phyloP scores from a whole-genome alignment of 2,797 vertebrate species.

The Falco cherrug region DNA sequence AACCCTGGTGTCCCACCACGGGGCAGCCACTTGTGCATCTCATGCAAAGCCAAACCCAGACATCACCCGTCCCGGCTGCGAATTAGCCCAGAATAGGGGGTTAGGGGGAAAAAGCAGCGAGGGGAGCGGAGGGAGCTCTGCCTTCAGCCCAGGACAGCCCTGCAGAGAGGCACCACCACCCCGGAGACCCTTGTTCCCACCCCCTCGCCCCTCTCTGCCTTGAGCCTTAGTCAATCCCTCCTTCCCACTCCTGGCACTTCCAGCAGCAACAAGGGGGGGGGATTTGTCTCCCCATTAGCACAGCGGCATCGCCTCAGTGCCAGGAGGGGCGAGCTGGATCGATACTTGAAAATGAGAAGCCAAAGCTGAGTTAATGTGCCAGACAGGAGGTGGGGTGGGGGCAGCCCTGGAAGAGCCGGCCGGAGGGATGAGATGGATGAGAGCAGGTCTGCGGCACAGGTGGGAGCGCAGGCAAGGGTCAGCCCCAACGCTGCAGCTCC shows the following conservation, averaged over 20 bases:
- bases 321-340: slow-evolving; percentile 56
- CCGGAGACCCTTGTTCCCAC: background rate
- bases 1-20: background rate
- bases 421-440: background rate
- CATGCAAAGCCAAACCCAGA: background rate
- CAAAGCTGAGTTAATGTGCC: slow-evolving; percentile 51
- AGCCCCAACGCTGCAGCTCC: background rate
- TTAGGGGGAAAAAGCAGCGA: background rate
- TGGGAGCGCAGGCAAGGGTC: background rate
- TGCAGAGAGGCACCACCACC: background rate
- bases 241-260: background rate
- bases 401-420: background rate
- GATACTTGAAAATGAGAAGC: slow-evolving; percentile 78
- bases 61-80: accelerated
- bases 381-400: slow-evolving; percentile 29
- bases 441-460: background rate
- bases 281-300: background rate
- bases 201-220: background rate
- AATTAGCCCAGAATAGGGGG: accelerated
- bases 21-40: background rate
- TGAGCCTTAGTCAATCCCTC: accelerated
- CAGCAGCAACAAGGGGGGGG: background rate
- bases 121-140: background rate
- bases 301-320: background rate
- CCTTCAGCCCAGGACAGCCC: background rate